A percentile compares a stretch with the other conserved stretches of the same genome.
Evolutionary conservation across 2,113 vertebrate species (phyloP).

Genomic region (Jacana jacana): DNA sequence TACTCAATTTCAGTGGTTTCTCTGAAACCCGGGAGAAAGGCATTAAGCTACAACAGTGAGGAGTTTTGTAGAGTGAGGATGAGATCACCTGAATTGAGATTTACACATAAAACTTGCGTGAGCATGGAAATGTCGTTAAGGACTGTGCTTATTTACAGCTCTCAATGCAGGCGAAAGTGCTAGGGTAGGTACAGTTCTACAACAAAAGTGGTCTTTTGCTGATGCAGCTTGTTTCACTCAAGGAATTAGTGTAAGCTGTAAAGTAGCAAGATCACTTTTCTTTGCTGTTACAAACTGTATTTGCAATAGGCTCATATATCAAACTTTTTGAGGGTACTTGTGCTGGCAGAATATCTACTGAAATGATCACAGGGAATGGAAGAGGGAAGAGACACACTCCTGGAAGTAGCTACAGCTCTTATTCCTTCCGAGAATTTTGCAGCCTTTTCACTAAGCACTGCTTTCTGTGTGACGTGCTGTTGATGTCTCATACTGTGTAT

Average conservation of each 20-base stretch:
- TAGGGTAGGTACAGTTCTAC: not conserved
- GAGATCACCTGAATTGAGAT: not conserved
- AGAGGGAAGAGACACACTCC: not conserved
- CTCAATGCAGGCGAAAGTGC: not conserved
- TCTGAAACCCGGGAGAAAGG: not conserved
- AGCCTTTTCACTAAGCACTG: not conserved
- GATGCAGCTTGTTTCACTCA: not conserved
- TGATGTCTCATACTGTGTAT: not conserved
- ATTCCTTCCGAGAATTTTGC: not conserved
- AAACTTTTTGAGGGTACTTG: not conserved
- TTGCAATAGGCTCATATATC: not conserved
- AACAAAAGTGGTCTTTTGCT: not conserved
- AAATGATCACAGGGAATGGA: not conserved
- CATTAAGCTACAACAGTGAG: not conserved
- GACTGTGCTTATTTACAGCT: constrained; percentile 4
- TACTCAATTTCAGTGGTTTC: not conserved
- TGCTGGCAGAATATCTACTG: not conserved
- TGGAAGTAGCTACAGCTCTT: not conserved
- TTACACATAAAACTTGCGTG: not conserved
- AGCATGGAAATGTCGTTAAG: not conserved
- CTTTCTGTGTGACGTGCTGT: not conserved
- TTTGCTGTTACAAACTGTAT: not conserved
- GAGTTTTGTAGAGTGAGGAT: not conserved
- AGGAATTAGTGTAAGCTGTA: constrained; percentile 1
- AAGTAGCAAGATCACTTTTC: not conserved